A percentile compares a stretch with the other conserved stretches of the same genome.
Conservation (phyloP, 2,797 vertebrate species). For the Catamblyrhynchus diadema region DNA sequence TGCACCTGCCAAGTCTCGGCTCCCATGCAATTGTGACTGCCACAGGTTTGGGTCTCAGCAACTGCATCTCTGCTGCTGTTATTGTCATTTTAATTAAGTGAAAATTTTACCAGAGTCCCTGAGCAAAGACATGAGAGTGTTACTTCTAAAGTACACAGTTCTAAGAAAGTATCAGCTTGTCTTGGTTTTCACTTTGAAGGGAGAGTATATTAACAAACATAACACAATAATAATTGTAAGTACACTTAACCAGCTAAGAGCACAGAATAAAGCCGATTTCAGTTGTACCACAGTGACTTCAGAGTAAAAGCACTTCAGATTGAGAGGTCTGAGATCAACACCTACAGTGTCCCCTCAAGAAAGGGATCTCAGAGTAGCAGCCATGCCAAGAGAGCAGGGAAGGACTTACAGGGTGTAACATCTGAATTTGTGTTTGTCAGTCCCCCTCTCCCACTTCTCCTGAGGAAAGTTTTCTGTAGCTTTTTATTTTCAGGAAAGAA, state of each 20-base stretch:
- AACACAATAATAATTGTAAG: neutral
- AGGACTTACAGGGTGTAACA: rapidly evolving
- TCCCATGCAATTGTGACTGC: rapidly evolving
- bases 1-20: neutral
- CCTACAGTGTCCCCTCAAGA: neutral
- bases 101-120: neutral
- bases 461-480: neutral
- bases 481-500: neutral
- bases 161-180: neutral
- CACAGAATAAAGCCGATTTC: neutral
- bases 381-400: neutral
- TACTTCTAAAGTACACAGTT: neutral
- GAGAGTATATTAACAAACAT: neutral
- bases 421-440: neutral
- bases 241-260: neutral
- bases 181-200: neutral
- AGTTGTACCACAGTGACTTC: neutral
- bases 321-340: neutral
- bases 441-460: neutral
- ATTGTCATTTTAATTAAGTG: neutral
- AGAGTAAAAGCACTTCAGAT: neutral
- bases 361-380: neutral
- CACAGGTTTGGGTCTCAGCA: neutral
- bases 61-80: neutral
- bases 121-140: neutral